These are phyloP conservation scores for Diplosoma virens DNA, from an alignment of 23 tunicate genomes.

Conservation along the genomic window DNA sequence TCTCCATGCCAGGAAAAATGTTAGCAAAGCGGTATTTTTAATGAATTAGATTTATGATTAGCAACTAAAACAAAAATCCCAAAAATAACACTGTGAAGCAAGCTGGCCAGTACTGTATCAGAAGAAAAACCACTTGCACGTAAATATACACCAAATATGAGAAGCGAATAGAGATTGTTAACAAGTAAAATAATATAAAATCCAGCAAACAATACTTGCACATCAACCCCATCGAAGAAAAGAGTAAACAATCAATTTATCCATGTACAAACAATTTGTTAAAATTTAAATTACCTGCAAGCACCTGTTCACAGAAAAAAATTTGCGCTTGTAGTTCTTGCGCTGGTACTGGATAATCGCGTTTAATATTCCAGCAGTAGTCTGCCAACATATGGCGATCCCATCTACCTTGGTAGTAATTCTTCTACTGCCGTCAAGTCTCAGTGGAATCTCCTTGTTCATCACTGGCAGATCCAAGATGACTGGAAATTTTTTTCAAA, in stretches of 20 bases:
- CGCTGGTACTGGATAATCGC: slow-evolving; percentile 24
- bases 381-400: slow-evolving; percentile 32
- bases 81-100: neutral
- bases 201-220: neutral
- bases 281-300: neutral
- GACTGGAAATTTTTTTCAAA: slow-evolving; percentile 28
- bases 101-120: neutral
- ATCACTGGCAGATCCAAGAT: slow-evolving; percentile 39
- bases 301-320: neutral
- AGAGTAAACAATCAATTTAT: neutral
- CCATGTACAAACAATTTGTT: neutral
- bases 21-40: slow-evolving; percentile 13
- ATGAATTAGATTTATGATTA: neutral
- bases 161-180: neutral
- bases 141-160: neutral
- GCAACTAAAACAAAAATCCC: neutral
- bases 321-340: slow-evolving; percentile 17
- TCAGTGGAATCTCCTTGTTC: slow-evolving; percentile 27
- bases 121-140: neutral
- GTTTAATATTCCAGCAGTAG: slow-evolving; percentile 27
- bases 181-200: neutral
- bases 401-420: slow-evolving; percentile 30
- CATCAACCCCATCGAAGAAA: no score
- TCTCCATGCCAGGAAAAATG: neutral
- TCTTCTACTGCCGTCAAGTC: slow-evolving; percentile 22